Percentiles rank a stretch among this genome's conserved stretches.
Conservation (phyloP, 2,797 vertebrate species). For the Acanthurus tractus region DNA sequence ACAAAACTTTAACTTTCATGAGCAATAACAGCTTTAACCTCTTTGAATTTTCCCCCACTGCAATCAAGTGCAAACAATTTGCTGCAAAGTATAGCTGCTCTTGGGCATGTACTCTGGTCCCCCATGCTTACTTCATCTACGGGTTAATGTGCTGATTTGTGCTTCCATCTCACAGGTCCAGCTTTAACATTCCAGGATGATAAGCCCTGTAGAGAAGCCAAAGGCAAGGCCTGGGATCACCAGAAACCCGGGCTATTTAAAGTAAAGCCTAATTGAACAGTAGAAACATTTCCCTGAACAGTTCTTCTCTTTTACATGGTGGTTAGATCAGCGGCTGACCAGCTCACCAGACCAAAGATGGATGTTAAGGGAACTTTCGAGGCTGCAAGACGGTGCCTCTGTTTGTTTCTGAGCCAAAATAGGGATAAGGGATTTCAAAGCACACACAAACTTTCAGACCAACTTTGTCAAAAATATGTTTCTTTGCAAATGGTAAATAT, state of each 20-base stretch:
- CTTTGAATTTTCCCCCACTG: not conserved
- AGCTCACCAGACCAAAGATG: conserved; percentile 42
- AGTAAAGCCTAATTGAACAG: conserved; percentile 78
- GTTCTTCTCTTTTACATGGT: conserved; percentile 43
- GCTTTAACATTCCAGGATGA: conserved; percentile 70
- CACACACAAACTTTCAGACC: not conserved
- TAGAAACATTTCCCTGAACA: conserved; percentile 65
- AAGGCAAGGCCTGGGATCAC: conserved; percentile 62
- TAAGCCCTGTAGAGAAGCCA: conserved; percentile 63
- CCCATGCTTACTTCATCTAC: conserved; percentile 26
- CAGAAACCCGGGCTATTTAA: conserved; percentile 73
- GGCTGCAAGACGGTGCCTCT: not conserved
- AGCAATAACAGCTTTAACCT: not conserved
- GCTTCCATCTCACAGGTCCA: conserved; percentile 66
- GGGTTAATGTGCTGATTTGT: conserved; percentile 59
- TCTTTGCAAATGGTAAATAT: conserved; percentile 18
- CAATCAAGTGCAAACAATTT: not conserved
- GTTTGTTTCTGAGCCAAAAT: not conserved
- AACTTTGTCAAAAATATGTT: not conserved
- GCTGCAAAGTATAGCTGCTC: not conserved
- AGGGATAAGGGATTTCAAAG: not conserved
- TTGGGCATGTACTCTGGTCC: not conserved
- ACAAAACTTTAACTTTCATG: not conserved
- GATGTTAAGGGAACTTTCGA: conserved; percentile 12
- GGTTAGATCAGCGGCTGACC: conserved; percentile 21